phyloP scores from a whole-genome alignment of 2,797 vertebrate species.

The Hoplostethus atlanticus region DNA sequence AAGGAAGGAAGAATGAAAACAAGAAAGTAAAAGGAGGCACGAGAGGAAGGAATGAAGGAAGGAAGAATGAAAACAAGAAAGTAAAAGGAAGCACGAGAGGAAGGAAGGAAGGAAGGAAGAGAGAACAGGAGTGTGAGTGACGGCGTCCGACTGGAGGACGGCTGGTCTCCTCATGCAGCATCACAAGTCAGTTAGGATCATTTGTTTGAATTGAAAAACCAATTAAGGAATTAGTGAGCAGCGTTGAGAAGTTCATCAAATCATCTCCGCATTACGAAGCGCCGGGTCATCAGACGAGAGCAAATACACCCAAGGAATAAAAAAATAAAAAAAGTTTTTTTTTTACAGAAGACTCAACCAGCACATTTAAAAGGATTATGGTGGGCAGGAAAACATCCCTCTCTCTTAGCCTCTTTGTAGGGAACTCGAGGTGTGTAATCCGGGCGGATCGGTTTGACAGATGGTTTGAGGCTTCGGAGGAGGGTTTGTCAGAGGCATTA shows the following conservation, averaged over 20 bases:
- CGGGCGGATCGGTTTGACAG: slow-evolving; percentile 43
- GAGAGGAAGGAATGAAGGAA: not conserved
- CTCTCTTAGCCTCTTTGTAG: slow-evolving; percentile 33
- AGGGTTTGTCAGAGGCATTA: slow-evolving; percentile 26
- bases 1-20: too few relatives aligned
- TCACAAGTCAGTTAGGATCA: slow-evolving; percentile 71
- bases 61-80: not conserved
- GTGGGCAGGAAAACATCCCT: slow-evolving; percentile 13
- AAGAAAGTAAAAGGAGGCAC: too few relatives aligned
- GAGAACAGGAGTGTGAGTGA: not conserved
- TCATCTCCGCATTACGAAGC: slow-evolving; percentile 24
- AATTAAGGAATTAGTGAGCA: slow-evolving; percentile 68
- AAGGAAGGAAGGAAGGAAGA: not conserved
- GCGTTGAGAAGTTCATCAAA: slow-evolving; percentile 54
- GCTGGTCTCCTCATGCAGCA: slow-evolving; percentile 16
- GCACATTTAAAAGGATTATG: slow-evolving; percentile 47
- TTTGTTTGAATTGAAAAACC: slow-evolving; percentile 70
- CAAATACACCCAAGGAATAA: too few relatives aligned
- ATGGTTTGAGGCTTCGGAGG: slow-evolving; percentile 37
- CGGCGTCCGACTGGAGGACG: not conserved
- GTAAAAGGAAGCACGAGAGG: not conserved
- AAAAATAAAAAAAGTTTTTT: too few relatives aligned
- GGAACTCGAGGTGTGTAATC: slow-evolving; percentile 55
- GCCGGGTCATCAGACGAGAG: slow-evolving; percentile 16
- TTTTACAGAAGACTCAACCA: too few relatives aligned